These are phyloP conservation scores for Goniozus legneri DNA, from an alignment of 1,140 invertebrate species.

Conservation along the genomic window DNA sequence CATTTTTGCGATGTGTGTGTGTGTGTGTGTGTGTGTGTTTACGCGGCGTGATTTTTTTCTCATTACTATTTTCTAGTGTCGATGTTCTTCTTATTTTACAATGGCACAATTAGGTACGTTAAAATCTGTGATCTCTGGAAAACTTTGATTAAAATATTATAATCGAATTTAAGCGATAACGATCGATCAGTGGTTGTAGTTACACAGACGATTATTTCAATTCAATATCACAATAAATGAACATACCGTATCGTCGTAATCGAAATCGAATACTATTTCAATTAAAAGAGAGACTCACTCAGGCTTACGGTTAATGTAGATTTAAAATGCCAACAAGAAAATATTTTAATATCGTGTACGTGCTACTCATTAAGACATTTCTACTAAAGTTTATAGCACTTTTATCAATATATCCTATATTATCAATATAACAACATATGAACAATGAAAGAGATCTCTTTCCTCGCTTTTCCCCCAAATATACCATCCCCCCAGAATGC, in stretches of 20 bases:
- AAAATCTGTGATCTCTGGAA: background rate
- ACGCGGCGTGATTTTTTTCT: constrained; percentile 2
- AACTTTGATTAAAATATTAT: no score
- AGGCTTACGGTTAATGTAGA: constrained; percentile 38
- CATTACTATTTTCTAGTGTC: background rate
- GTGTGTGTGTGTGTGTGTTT: no score
- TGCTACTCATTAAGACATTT: constrained; percentile 35
- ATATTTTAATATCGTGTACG: constrained; percentile 33
- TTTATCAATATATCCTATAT: constrained; percentile 34
- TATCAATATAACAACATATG: constrained; percentile 48
- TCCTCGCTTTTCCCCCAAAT: background rate
- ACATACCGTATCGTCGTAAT: background rate
- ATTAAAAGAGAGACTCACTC: constrained; percentile 37
- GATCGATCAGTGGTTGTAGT: no score
- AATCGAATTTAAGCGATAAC: no score
- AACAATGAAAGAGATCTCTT: constrained; percentile 25
- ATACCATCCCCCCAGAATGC: background rate
- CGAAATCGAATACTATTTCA: constrained; percentile 13
- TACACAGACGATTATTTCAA: no score
- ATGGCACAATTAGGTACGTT: constrained; percentile 1
- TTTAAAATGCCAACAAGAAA: constrained; percentile 50
- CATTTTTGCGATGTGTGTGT: no score
- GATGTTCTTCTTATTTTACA: background rate
- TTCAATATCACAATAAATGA: no score
- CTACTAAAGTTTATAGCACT: constrained; percentile 45